Base-by-base conservation (phyloP, 2,888 invertebrate genomes). In the Acanthosoma haemorrhoidale region DNA sequence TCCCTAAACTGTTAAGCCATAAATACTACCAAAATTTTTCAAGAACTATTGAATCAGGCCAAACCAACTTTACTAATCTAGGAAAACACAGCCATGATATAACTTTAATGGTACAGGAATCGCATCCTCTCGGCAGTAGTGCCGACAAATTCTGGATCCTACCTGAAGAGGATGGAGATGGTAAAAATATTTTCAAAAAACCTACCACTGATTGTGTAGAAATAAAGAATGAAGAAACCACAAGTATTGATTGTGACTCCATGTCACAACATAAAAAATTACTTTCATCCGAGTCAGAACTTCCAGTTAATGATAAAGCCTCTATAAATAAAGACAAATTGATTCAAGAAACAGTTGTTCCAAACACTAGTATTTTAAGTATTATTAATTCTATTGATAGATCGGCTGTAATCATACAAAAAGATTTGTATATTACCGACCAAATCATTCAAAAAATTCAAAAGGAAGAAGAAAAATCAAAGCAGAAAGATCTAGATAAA, bases 351-450 rank as follows among this genome's bases (percentile, higher is more conserved):
- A 67, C 9, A 2, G 41, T 68, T 25, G 58, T 41, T 31, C 58
- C 70, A 21, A 51, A 63, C 29, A 57, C 31, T 32, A 63, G 63
- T 39, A 64, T 70, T 51, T 32, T 70, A 21, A 43, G 41, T 58
- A 57, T 70, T 13, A 41, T 70, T n/a, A 66, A 57, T 21, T 67
- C 71, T 6, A 51, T 70, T 63, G 73, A 70, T 18, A 63, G 60
- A 32, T 67, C 73, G 4, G 51, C 71, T 6, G 43, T 70, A 15
- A 70, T 73, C 11, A 73, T 73, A 25, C 68, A 73, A 16, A 70
- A 70, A 66, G 73, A 73, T 61, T 58, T 73, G 16, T 73, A 73
- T 60, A 72, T 71, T 4, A 72, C 70, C 3, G 70, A 72, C n/a
- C 69, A 60, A 36, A 73, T 73, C 32, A 67, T 73, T 21, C 63